phyloP scores from a whole-genome alignment of 1,140 invertebrate genomes.

The Trialeurodes vaporariorum region DNA sequence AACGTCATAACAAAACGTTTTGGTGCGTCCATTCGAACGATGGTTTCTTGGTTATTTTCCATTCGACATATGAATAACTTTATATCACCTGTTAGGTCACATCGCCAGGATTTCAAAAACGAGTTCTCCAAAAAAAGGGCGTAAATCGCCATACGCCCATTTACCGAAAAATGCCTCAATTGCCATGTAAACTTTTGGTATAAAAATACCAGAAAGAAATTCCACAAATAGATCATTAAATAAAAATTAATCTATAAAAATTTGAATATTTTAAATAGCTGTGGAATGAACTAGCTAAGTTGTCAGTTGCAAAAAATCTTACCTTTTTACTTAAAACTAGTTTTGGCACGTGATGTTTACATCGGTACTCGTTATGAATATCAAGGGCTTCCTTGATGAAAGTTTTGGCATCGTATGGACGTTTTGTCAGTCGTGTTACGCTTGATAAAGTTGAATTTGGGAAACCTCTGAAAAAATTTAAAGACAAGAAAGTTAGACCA shows the following conservation, averaged over 20 bases:
- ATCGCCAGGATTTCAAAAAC: too few relatives aligned
- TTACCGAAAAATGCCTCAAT: too few relatives aligned
- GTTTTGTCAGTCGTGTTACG: not conserved
- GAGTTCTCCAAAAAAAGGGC: too few relatives aligned
- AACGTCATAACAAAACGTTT: too few relatives aligned
- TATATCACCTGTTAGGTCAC: too few relatives aligned
- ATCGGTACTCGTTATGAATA: slow-evolving; percentile 65
- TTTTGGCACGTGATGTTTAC: slow-evolving; percentile 53
- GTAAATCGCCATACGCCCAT: too few relatives aligned
- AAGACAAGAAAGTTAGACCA: too few relatives aligned
- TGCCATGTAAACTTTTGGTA: not conserved
- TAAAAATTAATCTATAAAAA: slow-evolving; percentile 8
- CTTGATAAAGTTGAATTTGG: too few relatives aligned
- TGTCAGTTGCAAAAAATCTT: too few relatives aligned
- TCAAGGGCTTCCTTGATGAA: slow-evolving; percentile 42
- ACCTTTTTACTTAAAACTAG: slow-evolving; percentile 51
- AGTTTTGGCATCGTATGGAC: not conserved
- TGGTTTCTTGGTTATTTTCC: too few relatives aligned
- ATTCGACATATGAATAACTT: too few relatives aligned
- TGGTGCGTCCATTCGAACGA: too few relatives aligned
- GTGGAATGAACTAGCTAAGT: slow-evolving; percentile 17
- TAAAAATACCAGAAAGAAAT: not conserved
- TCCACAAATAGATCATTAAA: not conserved
- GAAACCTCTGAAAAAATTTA: not conserved
- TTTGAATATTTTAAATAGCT: not conserved